Evolutionary conservation across 2,888 invertebrate genomes (phyloP), one percentile per base, ranked within the genome.

Genomic region (Pinctada fucata): DNA sequence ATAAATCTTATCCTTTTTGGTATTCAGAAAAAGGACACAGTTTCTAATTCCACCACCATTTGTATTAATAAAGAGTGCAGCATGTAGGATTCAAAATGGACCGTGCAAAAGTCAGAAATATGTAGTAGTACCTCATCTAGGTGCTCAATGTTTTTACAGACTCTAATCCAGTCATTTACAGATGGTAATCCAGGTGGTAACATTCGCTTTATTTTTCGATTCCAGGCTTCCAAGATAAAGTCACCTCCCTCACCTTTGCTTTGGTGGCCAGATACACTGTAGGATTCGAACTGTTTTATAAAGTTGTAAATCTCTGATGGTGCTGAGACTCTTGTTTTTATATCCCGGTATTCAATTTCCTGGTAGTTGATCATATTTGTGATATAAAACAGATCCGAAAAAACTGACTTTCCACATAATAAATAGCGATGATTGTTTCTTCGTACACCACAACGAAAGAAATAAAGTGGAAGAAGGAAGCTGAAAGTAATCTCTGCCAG

Each of bases 361-460:
- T 64, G 67, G 67, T 79, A 74, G 8, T 51, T 71, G 10, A 72
- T 65, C 72, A 71, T 76, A 47, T 77, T 79, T 0, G 75, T n/a
- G 3, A 67, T 58, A 75, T 66, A 81, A 65, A 74, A 77, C 2
- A 79, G 47, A 50, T 66, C 64, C 2, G 75, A 10, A 52, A 81
- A 67, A 52, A 74, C 73, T 10, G 16, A 16, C 51, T 69, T 70
- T 3, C 75, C 75, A 16, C 69, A n/a, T 5, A 52, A 6, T 4
- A 81, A 74, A 45, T 69, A 45, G 3, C 16, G 48, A 31, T 50
- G 45, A 68, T 81, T 79, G 58, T 77, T 68, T 6, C 75, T 47
- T 47, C 77, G 51, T 2, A 81, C 72, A 16, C 81, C 77, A 72
- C 58, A 63, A 45, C 79, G 45, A 65, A 81, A 81, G 3, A 81